phyloP scores from a whole-genome alignment of 2,113 vertebrate species.

The Megaceryle maxima region DNA sequence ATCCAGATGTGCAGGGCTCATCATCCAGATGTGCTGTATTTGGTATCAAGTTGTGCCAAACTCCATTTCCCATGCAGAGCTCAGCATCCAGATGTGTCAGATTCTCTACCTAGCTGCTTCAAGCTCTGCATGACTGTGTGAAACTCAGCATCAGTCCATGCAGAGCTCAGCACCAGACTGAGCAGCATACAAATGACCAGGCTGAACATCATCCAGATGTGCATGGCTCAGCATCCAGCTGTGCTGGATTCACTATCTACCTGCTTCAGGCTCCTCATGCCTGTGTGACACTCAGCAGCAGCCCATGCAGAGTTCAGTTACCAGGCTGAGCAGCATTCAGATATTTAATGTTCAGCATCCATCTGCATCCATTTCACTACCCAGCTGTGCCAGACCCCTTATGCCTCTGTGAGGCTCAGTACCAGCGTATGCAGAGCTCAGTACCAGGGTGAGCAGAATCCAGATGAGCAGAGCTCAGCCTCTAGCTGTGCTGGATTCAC shows the following conservation, averaged over 20 bases:
- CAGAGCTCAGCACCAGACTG: not conserved
- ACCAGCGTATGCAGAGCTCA: rapidly evolving
- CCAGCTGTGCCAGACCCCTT: not conserved
- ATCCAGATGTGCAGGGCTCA: not conserved
- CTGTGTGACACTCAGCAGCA: not conserved
- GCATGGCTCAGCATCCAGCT: not conserved
- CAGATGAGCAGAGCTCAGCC: not conserved
- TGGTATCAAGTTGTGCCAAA: not conserved
- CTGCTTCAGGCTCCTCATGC: not conserved
- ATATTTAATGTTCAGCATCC: not conserved
- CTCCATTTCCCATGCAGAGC: not conserved
- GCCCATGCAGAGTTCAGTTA: too few relatives aligned
- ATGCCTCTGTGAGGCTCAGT: rapidly evolving
- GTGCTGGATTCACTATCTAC: not conserved
- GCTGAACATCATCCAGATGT: not conserved
- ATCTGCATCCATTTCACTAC: not conserved
- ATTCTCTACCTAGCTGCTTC: not conserved
- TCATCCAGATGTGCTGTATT: not conserved
- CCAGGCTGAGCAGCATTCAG: not conserved
- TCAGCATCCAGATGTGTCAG: not conserved
- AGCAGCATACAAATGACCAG: not conserved
- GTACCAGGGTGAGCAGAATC: not conserved
- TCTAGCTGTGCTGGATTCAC: not conserved
- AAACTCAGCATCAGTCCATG: not conserved
- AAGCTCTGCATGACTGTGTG: not conserved